phyloP scores from a whole-genome alignment of 1,140 invertebrate genomes.

The Trypoxylus dichotomus region DNA sequence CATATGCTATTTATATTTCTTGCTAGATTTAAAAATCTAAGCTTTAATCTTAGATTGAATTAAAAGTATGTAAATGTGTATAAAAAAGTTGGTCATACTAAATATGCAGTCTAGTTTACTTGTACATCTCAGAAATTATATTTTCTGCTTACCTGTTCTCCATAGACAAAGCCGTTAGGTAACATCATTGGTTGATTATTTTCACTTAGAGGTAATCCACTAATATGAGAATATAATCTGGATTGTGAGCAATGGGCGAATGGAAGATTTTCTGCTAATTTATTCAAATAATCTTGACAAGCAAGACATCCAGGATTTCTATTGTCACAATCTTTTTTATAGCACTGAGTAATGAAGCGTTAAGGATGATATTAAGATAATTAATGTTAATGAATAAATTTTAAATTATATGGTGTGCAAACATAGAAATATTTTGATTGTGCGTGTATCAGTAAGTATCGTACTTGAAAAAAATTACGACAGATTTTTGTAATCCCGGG shows the following conservation, averaged over 20 bases:
- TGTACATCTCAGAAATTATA: too few relatives aligned
- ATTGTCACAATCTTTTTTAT: slow-evolving; percentile 59
- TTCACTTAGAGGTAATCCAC: slow-evolving; percentile 92
- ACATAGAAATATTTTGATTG: too few relatives aligned
- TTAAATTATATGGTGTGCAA: too few relatives aligned
- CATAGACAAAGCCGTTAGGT: slow-evolving; percentile 97
- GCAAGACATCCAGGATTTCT: slow-evolving; percentile 91
- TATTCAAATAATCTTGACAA: slow-evolving; percentile 85
- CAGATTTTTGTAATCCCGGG: too few relatives aligned
- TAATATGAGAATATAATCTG: slow-evolving; percentile 88
- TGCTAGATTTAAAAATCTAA: too few relatives aligned
- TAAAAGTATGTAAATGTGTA: too few relatives aligned
- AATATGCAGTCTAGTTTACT: not conserved
- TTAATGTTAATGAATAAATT: too few relatives aligned
- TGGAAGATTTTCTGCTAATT: slow-evolving; percentile 83
- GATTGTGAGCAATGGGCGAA: slow-evolving; percentile 97
- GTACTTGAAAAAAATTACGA: too few relatives aligned
- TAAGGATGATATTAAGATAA: not conserved
- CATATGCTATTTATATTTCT: too few relatives aligned
- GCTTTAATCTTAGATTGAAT: too few relatives aligned
- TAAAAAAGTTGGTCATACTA: too few relatives aligned
- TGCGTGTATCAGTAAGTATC: too few relatives aligned
- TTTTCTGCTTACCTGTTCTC: slow-evolving; percentile 76
- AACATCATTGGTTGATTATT: slow-evolving; percentile 98
- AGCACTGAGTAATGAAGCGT: slow-evolving; percentile 63